Conservation (phyloP, 2,888 invertebrate genomes). For the Pachydiplax longipennis region DNA sequence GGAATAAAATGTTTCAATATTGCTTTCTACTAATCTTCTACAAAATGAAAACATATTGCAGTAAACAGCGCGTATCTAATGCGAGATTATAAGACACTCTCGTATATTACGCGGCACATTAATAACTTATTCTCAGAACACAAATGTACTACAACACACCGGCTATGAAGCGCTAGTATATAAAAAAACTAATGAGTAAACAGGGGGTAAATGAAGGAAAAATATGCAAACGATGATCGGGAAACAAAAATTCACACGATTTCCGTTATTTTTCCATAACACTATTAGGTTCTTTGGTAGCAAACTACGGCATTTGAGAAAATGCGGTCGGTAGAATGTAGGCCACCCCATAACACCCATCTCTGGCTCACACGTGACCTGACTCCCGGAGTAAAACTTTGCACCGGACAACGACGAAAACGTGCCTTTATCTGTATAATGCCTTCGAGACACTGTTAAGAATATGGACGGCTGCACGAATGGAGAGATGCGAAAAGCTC, state of each 20-base stretch:
- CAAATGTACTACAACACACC: too few species aligned
- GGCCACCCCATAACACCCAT: neutral
- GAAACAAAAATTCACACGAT: neutral
- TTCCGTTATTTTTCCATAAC: neutral
- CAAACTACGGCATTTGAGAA: neutral
- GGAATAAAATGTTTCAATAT: too few species aligned
- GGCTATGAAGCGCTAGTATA: too few species aligned
- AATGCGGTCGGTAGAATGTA: neutral
- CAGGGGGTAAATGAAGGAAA: neutral
- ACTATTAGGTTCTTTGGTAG: neutral
- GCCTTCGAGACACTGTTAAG: neutral
- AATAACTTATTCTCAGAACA: too few species aligned
- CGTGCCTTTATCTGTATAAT: neutral
- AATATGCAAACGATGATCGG: neutral
- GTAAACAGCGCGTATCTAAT: too few species aligned
- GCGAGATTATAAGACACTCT: too few species aligned
- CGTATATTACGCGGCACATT: too few species aligned
- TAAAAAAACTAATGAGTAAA: too few species aligned
- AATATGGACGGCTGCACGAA: neutral
- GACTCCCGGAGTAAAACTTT: neutral
- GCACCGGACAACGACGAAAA: neutral
- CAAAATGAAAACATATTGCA: too few species aligned
- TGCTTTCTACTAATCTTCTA: too few species aligned
- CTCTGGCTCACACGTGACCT: neutral
- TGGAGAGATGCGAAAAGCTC: neutral